Base-by-base conservation (phyloP, 2,797 vertebrate species). In the Scarus forsteni region DNA sequence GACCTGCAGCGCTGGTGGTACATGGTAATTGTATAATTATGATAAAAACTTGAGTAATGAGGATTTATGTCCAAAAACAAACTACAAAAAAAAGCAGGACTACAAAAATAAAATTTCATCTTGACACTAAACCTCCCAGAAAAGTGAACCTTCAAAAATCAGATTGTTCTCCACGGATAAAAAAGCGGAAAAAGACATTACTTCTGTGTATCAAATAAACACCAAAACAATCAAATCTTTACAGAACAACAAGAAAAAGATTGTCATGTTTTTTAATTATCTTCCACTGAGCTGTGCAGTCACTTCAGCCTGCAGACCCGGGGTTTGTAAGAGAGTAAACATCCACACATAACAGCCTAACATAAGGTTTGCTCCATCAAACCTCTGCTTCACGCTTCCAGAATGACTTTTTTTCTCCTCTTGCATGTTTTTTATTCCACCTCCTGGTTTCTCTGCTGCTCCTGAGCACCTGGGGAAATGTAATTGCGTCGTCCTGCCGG, bases 401-500 rank as follows among this genome's bases (percentile, higher is more conserved):
- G 38, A 51, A 70, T 75, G 7, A 15, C 36, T 49, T n/a, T 60
- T 13, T 52, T 60, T 66, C 13, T 12, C n/a, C 27, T 13, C 7
- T 16, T 44, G 12, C 13, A 8, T 14, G 15, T n/a, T 59, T 53
- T 27, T 34, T 50, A 10, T n/a, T 38, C 58, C 13, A 48, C 40
- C 50, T 36, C 39, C 60, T 36, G 35, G 79, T 80, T 57, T 48
- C 64, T 75, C 51, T n/a, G 8, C 75, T 49, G 61, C 71, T n/a
- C 77, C 80, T 27, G 52, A 75, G 71, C 70, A 88, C 90, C 87
- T 78, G 43, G 86, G 88, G 85, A 89, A 75, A 79, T 86, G 88
- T 85, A 91, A 92, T 90, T 88, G 87, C 84, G 74, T 88, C 81
- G 69, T 87, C 84, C 79, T 90, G 76, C 65, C 67, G 80, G 84